phyloP scores from a whole-genome alignment of 2,888 invertebrate genomes.

The Drosophila meridiana region DNA sequence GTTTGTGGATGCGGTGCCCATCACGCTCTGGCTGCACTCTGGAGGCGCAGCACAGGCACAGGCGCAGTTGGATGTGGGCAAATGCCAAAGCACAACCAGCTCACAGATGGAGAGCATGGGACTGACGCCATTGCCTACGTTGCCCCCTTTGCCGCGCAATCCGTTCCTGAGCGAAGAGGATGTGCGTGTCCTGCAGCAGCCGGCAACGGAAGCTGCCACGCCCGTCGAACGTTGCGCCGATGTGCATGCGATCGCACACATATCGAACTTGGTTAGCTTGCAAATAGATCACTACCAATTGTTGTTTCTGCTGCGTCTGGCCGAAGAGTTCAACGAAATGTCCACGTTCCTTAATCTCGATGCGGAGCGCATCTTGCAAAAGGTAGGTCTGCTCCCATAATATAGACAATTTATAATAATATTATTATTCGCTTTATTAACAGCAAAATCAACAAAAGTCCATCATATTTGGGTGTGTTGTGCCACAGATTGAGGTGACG shows the following conservation, averaged over 20 bases:
- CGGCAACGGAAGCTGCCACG: constrained; percentile 64
- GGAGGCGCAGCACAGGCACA: constrained; percentile 76
- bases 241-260: constrained; percentile 92
- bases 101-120: constrained; percentile 71
- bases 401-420: not conserved
- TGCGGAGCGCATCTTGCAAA: constrained; percentile 89
- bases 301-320: constrained; percentile 93
- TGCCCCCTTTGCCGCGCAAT: constrained; percentile 76
- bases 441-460: constrained; percentile 84
- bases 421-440: not conserved
- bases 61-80: constrained; percentile 58
- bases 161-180: constrained; percentile 82
- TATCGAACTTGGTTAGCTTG: constrained; percentile 93
- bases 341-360: constrained; percentile 92
- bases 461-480: constrained; percentile 90
- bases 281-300: constrained; percentile 98
- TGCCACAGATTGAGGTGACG: constrained; percentile 95
- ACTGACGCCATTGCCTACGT: constrained; percentile 58
- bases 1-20: constrained; percentile 93
- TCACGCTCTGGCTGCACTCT: constrained; percentile 92
- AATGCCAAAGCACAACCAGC: constrained; percentile 51
- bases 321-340: constrained; percentile 93
- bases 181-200: constrained; percentile 59
- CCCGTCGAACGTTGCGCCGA: constrained; percentile 87
- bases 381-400: constrained; percentile 49